Conservation (phyloP, 2,888 invertebrate genomes). For the Acleris literana region DNA sequence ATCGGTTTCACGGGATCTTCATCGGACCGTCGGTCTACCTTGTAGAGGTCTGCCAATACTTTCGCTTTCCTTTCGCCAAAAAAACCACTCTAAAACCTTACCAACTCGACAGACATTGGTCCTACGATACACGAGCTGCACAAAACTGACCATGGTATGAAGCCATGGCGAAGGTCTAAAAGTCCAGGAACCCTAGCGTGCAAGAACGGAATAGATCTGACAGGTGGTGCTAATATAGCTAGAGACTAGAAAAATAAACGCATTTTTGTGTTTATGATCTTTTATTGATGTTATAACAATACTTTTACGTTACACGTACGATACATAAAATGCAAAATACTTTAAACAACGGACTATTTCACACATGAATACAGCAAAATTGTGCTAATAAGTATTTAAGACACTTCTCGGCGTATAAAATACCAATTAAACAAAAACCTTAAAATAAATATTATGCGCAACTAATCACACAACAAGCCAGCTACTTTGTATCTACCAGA, state of each 20-base stretch:
- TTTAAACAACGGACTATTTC: slow-evolving; percentile 47
- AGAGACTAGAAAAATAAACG: slow-evolving; percentile 30
- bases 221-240: too few species aligned
- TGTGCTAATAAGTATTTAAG: slow-evolving; percentile 47
- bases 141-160: too few species aligned
- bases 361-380: slow-evolving; percentile 31
- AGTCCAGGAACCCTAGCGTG: too few species aligned
- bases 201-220: too few species aligned
- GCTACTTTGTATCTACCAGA: slow-evolving; percentile 26
- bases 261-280: slow-evolving; percentile 54
- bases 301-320: slow-evolving; percentile 58
- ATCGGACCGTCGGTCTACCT: too few species aligned
- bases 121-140: too few species aligned
- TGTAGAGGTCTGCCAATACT: too few species aligned
- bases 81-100: too few species aligned
- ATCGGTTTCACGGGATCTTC: too few species aligned
- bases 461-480: slow-evolving; percentile 23
- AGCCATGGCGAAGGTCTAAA: too few species aligned
- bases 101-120: too few species aligned
- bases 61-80: too few species aligned
- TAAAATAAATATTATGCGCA: slow-evolving; percentile 20
- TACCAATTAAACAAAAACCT: slow-evolving; percentile 20
- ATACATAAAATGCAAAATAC: slow-evolving; percentile 67
- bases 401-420: slow-evolving; percentile 44
- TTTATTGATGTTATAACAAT: slow-evolving; percentile 76